Percentiles rank a stretch among this genome's conserved stretches.
phyloP scores from a whole-genome alignment of 1,140 invertebrate genomes.

The Bombus waltoni region DNA sequence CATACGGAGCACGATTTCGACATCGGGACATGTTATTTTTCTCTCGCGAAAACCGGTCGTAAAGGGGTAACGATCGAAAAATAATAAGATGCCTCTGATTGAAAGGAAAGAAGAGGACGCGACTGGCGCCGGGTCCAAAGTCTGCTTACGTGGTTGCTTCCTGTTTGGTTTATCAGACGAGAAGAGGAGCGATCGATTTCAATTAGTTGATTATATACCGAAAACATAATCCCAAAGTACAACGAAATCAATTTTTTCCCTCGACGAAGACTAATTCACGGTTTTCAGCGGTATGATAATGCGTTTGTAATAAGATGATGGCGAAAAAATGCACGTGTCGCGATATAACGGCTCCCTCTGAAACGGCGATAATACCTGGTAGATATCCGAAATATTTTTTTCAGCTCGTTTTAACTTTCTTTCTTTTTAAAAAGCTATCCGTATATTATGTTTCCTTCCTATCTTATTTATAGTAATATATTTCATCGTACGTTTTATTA shows the following conservation, averaged over 20 bases:
- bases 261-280: neutral
- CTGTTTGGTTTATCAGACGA: neutral
- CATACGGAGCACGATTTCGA: neutral
- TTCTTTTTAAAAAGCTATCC: neutral
- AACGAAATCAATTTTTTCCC: neutral
- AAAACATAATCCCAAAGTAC: neutral
- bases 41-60: slow-evolving; percentile 7
- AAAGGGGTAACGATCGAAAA: slow-evolving; percentile 13
- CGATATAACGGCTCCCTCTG: neutral
- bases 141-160: neutral
- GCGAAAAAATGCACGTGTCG: neutral
- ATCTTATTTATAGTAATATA: too few relatives aligned
- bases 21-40: neutral
- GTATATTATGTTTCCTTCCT: neutral
- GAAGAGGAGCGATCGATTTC: slow-evolving; percentile 5
- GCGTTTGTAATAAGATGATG: neutral
- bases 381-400: neutral
- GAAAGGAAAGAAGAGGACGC: neutral
- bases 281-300: neutral
- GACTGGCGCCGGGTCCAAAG: neutral
- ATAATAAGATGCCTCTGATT: slow-evolving; percentile 27
- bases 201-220: slow-evolving; percentile 4
- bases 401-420: neutral
- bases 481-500: neutral
- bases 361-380: neutral